Evolutionary conservation across 2,888 invertebrate genomes (phyloP), one percentile per base, ranked within the genome.

Genomic region (Aphodius sticticus): DNA sequence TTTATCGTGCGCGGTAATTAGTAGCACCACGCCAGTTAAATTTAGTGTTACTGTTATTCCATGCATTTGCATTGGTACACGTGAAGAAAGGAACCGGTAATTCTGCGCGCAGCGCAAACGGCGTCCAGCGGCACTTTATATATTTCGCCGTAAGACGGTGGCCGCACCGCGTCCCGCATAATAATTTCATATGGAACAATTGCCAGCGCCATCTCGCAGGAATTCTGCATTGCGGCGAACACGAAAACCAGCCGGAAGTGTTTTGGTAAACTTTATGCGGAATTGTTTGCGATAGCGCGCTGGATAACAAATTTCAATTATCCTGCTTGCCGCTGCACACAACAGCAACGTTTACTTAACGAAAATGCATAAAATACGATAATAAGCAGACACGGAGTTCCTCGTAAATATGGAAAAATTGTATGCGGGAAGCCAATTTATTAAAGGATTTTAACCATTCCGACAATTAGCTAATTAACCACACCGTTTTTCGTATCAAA

Each of bases 51-150:
- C 9, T 53, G 53, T 53, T 53, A 53, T 53, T 53, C 53, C 53
- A 53, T 53, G 12, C 53, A 53, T 53, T 53, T 53, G 53, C 53
- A 53, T 7, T 12, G 53, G 2, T 53, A 12, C 12, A 53, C 53
- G 53, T 53, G 53, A 53, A 53, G 53, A 53, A 53, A 53, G 53
- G 53, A 53, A 53, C 53, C 53, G 53, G 53, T 53, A 53, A 53
- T 53, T 53, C 53, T 53, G 53, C 53, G 53, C 53, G 53, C 53
- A 7, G 53, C 53, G 53, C 53, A 26, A 26, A 26, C 26, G 26
- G 26, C 26, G 26, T 26, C 26, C 26, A 26, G 26, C 26, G 26
- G 26, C 26, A 26, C 26, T 26, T 26, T 26, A 26, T 26, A 26
- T 26, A 26, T 26, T 26, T 26, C 26, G 26, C 26, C 26, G 26